Base-by-base conservation (phyloP, 2,113 vertebrate genomes). In the Haplochromis vanheusdeni region DNA sequence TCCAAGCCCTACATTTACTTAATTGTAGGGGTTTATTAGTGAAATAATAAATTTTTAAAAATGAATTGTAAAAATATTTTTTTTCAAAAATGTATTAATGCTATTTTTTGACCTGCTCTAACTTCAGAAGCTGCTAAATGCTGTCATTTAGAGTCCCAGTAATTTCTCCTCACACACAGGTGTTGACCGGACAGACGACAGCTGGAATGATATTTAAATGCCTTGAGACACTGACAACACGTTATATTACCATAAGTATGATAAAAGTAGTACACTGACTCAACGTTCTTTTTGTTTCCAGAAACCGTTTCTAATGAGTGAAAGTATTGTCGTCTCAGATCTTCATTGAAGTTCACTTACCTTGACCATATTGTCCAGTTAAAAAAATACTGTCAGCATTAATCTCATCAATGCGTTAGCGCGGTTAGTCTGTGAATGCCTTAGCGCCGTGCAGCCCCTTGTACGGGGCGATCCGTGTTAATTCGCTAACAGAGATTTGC, bases 361-460 rank as follows among this genome's bases (percentile, higher is more conserved):
- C 23, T 45, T 73, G 0, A 73, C 8, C 40, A 45, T 10, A 6
- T 13, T 73, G 0, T 73, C 19, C 33, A 37, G 60, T 21, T 37
- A 68, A 37, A 60, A 60, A 60, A 60, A 3, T 60, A 33, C 56
- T 6, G 16, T 62, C 58, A 62, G 58, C 28, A 62, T 62, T 11
- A 33, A 62, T 33, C 0, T 33, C 9, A 10, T 60, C 28, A 60
- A 19, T 60, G 58, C 0, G 2, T 62, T 33, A 62, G 28, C 1
- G 9, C 4, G 2, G 58, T 11, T 33, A 62, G 9, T 9, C 58
- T 0, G 16, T 33, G 6, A 60, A 60, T 10, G 56, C 56, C 56
- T 60, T 60, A 60, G 56, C 2, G 0, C 5, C 0, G 1, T 33
- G 56, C 9, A 60, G 56, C 28, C 56, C 16, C 16, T 58, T 31